A percentile compares a stretch with the other conserved stretches of the same genome.
Conservation (phyloP, 2,888 invertebrate species). For the Rhabditophanes sp. region DNA sequence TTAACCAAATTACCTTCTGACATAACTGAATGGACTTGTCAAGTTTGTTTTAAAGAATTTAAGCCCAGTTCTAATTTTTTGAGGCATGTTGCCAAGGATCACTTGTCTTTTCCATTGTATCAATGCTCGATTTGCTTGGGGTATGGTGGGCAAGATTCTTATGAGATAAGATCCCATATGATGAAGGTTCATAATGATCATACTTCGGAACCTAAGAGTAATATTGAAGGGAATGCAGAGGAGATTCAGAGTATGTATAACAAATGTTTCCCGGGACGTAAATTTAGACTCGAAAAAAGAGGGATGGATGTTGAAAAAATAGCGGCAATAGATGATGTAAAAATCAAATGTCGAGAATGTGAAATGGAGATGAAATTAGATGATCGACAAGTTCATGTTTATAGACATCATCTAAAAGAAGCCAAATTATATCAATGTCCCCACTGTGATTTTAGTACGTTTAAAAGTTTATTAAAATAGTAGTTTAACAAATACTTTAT, state of each 20-base stretch:
- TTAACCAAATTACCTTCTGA: not conserved
- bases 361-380: conserved; percentile 25
- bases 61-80: conserved; percentile 24
- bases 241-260: conserved; percentile 19
- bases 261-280: conserved; percentile 19
- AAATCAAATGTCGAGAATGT: conserved; percentile 18
- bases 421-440: conserved; percentile 24
- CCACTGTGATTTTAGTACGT: conserved; percentile 22
- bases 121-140: conserved; percentile 22
- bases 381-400: conserved; percentile 29
- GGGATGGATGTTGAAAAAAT: conserved; percentile 10
- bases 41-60: conserved; percentile 20
- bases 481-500: too few relatives aligned
- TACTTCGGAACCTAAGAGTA: conserved; percentile 15
- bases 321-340: not conserved
- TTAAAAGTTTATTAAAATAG: too few relatives aligned
- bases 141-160: conserved; percentile 17
- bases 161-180: conserved; percentile 20
- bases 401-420: conserved; percentile 25
- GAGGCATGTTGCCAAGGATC: conserved; percentile 37
- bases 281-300: too few relatives aligned
- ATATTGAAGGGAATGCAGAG: conserved; percentile 14
- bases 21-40: conserved; percentile 5
- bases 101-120: conserved; percentile 30
- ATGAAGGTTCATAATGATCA: conserved; percentile 11